Base-by-base conservation (phyloP, 2,888 invertebrate genomes). In the Aphodius sticticus region DNA sequence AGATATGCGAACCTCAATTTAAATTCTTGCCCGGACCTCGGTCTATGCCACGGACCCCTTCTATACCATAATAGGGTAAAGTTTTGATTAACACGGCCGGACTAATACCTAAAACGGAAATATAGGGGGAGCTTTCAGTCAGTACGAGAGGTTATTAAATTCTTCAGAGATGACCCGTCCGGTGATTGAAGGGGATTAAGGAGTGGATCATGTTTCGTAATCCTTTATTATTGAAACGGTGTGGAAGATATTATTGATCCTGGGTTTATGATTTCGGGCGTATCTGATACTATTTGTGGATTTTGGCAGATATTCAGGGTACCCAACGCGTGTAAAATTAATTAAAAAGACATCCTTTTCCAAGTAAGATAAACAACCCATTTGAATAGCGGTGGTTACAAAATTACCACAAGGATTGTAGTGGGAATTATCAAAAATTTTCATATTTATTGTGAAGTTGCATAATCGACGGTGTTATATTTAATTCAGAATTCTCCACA, bases 161-260 rank as follows among this genome's bases (percentile, higher is more conserved):
- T 53, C 53, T 53, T 53, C 53, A 7, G 53, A 53, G 53, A 53
- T 53, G 53, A 53, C 53, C 53, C 53, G 53, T 53, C 53, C 53
- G 53, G 53, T 53, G 53, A 53, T 53, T 53, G 53, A 53, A 53
- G 2, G 7, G 12, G 53, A 53, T 53, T 53, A 53, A 53, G 53
- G 53, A 53, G 9, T 12, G 53, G 53, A 53, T 53, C 12, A 53
- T 53, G 53, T 12, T 53, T 12, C 53, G 4, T 53, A 53, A 53
- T 53, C 53, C 53, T 53, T 53, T 53, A 53, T 53, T 53, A 53
- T 53, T 53, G 53, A 53, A 53, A 53, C 53, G 53, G 53, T 53
- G 4, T 12, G 4, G 53, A 53, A 9, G 6, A 2, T 5, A 53
- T 26, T 53, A 53, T 53, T 53, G 53, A 53, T 53, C 53, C 2